Conservation (phyloP, 1,140 invertebrate species). For the Pseudomyrmex gracilis region DNA sequence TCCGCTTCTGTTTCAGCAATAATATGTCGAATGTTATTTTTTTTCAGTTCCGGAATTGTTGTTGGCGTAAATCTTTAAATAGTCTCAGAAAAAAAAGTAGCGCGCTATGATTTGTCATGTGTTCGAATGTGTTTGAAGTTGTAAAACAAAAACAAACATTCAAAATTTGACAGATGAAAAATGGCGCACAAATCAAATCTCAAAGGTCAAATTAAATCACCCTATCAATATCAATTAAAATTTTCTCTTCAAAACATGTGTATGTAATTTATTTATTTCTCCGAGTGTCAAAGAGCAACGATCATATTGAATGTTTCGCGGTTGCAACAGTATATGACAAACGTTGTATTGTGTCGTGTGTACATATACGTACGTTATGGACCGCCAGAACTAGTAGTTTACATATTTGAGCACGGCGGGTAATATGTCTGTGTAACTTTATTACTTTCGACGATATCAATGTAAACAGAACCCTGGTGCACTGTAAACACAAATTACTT, state of each 20-base stretch:
- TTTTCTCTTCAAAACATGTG: neutral
- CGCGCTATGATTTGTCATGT: no score
- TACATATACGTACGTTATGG: neutral
- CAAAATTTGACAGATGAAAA: no score
- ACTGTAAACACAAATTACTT: neutral
- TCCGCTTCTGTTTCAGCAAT: no score
- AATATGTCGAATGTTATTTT: no score
- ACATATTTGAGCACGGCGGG: slow-evolving; percentile 6
- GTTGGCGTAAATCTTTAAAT: no score
- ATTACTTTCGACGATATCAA: neutral
- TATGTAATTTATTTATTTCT: neutral
- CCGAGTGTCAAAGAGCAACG: slow-evolving; percentile 1
- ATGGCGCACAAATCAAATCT: no score
- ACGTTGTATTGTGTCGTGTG: neutral
- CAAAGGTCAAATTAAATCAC: neutral
- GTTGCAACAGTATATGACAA: neutral
- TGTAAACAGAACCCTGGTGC: neutral
- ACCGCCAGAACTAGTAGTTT: neutral
- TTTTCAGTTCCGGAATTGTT: no score
- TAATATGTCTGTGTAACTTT: slow-evolving; percentile 6
- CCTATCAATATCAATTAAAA: neutral
- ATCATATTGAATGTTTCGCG: neutral
- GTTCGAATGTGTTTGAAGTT: no score
- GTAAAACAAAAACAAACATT: no score
- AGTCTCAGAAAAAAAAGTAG: no score